phyloP scores from a whole-genome alignment of 2,888 invertebrate species.

The Xylota sylvarum region DNA sequence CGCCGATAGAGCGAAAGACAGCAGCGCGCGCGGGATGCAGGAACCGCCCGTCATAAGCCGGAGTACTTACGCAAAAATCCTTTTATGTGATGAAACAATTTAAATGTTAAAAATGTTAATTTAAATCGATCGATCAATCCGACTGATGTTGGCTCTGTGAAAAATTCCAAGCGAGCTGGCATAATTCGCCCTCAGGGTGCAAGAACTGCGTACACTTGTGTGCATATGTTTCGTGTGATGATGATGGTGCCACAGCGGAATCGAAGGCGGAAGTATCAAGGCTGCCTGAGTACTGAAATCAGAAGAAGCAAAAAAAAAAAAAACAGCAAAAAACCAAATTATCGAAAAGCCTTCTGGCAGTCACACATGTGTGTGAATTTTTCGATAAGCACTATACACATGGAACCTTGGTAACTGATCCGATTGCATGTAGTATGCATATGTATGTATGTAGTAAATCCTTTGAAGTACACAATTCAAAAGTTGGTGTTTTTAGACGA shows the following conservation, averaged over 20 bases:
- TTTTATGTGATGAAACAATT: constrained; percentile 77
- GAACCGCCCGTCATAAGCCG: constrained; percentile 65
- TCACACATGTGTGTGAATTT: constrained; percentile 7
- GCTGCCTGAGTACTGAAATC: constrained; percentile 15
- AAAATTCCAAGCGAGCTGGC: constrained; percentile 49
- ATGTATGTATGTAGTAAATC: neutral
- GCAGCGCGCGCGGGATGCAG: constrained; percentile 31
- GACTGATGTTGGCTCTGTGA: constrained; percentile 44
- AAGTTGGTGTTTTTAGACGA: neutral
- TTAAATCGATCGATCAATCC: constrained; percentile 76
- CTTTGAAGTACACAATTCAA: constrained; percentile 3
- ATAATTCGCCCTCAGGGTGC: constrained; percentile 54
- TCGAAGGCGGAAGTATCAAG: constrained; percentile 6
- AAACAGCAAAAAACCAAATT: constrained; percentile 4
- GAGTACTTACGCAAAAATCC: constrained; percentile 72
- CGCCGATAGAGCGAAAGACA: constrained; percentile 65
- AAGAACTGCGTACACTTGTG: neutral
- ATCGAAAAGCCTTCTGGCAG: constrained; percentile 17
- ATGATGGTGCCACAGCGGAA: neutral
- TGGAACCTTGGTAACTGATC: constrained; percentile 10
- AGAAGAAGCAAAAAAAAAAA: neutral
- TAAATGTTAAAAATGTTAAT: constrained; percentile 76
- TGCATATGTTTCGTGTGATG: constrained; percentile 8
- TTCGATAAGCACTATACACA: neutral
- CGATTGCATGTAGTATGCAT: neutral